These are phyloP conservation scores for Yponomeuta cagnagella DNA, from an alignment of 2,888 invertebrate species.

Conservation along the genomic window DNA sequence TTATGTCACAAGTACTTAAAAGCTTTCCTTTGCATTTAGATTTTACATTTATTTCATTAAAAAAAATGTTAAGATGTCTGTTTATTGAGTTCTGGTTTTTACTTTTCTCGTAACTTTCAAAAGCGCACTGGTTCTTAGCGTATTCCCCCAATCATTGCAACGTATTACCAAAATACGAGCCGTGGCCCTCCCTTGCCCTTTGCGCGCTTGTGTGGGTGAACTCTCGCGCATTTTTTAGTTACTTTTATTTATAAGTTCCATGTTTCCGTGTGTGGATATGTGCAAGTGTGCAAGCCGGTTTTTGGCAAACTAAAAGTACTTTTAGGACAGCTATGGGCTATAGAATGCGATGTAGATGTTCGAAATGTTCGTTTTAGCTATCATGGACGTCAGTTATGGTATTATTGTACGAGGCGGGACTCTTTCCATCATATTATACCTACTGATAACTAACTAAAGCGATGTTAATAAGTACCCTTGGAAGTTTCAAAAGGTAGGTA, in stretches of 20 bases:
- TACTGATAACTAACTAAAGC: no score
- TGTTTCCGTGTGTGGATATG: slow-evolving; percentile 13
- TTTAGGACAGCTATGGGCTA: slow-evolving; percentile 45
- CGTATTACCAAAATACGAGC: slow-evolving; percentile 59
- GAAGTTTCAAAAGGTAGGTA: no score
- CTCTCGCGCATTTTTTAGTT: slow-evolving; percentile 14
- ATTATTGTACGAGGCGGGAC: no score
- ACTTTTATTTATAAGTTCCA: slow-evolving; percentile 14
- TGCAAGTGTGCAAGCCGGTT: slow-evolving; percentile 49
- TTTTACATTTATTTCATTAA: no score
- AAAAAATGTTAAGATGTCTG: no score
- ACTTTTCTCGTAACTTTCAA: neutral
- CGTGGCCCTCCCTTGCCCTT: slow-evolving; percentile 56
- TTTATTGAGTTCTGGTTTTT: no score
- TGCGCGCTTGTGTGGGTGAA: slow-evolving; percentile 17
- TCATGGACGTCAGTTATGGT: neutral
- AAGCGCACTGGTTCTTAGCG: neutral
- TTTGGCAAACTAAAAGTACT: slow-evolving; percentile 36
- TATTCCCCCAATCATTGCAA: slow-evolving; percentile 29
- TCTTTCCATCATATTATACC: no score
- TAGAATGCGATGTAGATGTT: neutral
- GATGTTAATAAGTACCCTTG: no score
- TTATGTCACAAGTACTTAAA: no score
- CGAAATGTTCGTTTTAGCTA: neutral
- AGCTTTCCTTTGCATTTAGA: no score